Conservation (phyloP, 2,797 vertebrate genomes). For the Basileuterus tristriatus region DNA sequence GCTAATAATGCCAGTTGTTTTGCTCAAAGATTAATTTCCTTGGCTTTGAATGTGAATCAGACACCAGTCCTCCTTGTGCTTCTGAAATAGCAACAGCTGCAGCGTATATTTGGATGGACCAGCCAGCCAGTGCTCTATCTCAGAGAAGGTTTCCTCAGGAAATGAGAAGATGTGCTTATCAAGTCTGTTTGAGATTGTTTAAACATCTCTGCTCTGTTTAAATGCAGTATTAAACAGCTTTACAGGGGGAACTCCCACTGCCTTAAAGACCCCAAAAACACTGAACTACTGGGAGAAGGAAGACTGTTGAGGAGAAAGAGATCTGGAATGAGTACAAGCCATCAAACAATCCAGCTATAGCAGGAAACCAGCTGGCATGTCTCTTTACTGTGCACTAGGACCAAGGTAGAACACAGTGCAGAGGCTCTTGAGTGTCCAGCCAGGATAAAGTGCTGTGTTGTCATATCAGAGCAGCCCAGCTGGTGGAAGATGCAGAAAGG, state of each 20-base stretch:
- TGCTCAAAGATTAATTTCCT: conserved; percentile 64
- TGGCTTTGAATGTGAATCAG: conserved; percentile 52
- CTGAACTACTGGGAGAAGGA: not conserved
- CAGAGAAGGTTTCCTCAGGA: conserved; percentile 39
- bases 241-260: not conserved
- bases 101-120: conserved; percentile 9
- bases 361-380: not conserved
- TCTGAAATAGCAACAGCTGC: conserved; percentile 52
- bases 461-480: not conserved
- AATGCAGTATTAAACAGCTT: conserved; percentile 20
- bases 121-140: not conserved
- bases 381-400: not conserved
- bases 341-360: not conserved
- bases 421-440: not conserved
- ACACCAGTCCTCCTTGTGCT: conserved; percentile 22
- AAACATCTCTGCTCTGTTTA: conserved; percentile 32
- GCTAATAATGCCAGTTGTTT: conserved; percentile 67
- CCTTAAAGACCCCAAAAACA: not conserved
- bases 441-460: not conserved
- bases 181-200: conserved; percentile 19
- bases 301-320: conserved; percentile 24
- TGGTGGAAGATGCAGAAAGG: not conserved
- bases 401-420: not conserved
- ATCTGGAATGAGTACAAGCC: not conserved
- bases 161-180: not conserved